Conservation (phyloP, 2,797 vertebrate genomes). For the Prunella strophiata region DNA sequence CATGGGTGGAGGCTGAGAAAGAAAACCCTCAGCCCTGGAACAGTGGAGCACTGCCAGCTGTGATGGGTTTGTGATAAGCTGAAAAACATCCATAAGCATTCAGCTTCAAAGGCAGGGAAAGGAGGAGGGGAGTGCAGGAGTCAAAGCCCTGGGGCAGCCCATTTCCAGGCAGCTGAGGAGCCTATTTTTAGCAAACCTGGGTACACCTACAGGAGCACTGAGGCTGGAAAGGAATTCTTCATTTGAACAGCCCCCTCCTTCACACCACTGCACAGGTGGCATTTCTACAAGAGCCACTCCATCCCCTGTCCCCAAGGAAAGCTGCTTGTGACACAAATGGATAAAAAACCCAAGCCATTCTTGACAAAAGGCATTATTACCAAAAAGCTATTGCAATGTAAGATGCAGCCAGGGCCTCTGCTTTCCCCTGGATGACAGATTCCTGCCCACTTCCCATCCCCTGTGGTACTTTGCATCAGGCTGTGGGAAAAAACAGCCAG, state of each 20-base stretch:
- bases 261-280: not conserved
- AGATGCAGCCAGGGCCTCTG: not conserved
- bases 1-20: conserved; percentile 67
- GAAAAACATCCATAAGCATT: conserved; percentile 44
- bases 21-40: conserved; percentile 50
- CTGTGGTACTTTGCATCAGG: conserved; percentile 28
- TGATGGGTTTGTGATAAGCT: conserved; percentile 54
- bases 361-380: not conserved
- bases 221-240: not conserved
- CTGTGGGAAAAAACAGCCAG: conserved; percentile 55
- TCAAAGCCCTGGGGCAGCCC: conserved; percentile 39
- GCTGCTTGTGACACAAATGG: fast-evolving
- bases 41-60: not conserved
- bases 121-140: conserved; percentile 36
- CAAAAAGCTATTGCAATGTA: not conserved
- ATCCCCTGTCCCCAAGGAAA: not conserved
- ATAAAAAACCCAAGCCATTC: not conserved
- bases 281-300: not conserved
- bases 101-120: conserved; percentile 57
- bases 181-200: conserved; percentile 50
- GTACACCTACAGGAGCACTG: not conserved
- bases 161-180: conserved; percentile 22
- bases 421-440: not conserved
- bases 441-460: conserved; percentile 38
- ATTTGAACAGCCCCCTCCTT: not conserved